Evolutionary conservation across 37 sponge, comb jelly and placozoan species (phyloP).

Genomic region (Amphimedon queenslandica): DNA sequence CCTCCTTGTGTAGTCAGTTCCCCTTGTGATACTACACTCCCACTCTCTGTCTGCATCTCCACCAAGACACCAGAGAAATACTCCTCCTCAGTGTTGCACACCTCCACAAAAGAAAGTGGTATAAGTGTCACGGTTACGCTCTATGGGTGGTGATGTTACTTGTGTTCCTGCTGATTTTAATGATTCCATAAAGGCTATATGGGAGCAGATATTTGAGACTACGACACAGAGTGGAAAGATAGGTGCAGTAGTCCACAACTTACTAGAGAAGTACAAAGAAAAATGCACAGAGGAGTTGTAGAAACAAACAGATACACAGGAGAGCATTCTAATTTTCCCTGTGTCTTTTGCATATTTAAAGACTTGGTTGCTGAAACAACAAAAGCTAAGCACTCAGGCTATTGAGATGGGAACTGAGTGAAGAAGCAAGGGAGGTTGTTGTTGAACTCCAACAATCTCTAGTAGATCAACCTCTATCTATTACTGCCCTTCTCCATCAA

Average conservation of each 20-base stretch:
- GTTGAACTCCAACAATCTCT: not conserved
- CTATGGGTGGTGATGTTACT: conserved; percentile 38
- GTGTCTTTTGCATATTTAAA: conserved; percentile 4
- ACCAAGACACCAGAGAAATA: conserved; percentile 38
- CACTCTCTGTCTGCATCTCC: not conserved
- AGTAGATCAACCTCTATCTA: not conserved
- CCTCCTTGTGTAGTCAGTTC: no score
- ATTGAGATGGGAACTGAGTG: not conserved
- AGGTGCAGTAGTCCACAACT: not conserved
- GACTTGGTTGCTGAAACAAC: not conserved
- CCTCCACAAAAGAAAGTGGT: no score
- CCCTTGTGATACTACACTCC: no score
- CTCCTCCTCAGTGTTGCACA: no score
- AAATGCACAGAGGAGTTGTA: conserved; percentile 4
- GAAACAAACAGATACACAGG: not conserved
- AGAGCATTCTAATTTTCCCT: not conserved
- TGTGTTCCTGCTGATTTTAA: conserved; percentile 45
- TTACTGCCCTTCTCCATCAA: not conserved
- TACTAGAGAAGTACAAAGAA: conserved; percentile 18
- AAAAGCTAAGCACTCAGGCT: not conserved
- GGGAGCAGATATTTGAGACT: conserved; percentile 16
- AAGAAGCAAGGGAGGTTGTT: conserved; percentile 9
- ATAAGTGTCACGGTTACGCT: conserved; percentile 35
- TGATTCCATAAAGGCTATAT: not conserved
- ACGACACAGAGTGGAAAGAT: conserved; percentile 8